Base-by-base conservation (phyloP, 2,113 vertebrate species). In the Tetraodon nigroviridis region DNA sequence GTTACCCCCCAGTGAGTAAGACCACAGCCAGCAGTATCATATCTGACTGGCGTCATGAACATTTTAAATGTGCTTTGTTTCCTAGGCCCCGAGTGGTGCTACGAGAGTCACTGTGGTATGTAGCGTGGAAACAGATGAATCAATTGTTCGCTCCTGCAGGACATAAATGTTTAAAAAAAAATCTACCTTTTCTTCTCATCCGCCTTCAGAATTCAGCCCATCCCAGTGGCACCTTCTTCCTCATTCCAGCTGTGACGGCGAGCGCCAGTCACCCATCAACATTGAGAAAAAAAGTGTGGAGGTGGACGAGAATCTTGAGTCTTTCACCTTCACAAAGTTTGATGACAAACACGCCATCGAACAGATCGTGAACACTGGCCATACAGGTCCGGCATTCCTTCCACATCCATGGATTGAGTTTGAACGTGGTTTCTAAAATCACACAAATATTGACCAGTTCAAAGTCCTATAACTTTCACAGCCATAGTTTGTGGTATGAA, bases 211-310 rank as follows among this genome's bases (percentile, higher is more conserved):
- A 0, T 15, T 45, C 51, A 52, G 0, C 7, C 80, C 71, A 0
- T 14, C 59, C 6, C 1, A 51, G 0, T 88, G 86, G 88, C 0
- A 17, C n/a, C 7, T 29, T 0, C 47, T 89, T 17, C 17, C 69
- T 1, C 0, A 47, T 0, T 72, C 80, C 16, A 0, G 69, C 8
- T 86, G 84, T 14, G 69, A 0, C 0, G 75, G 68, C 1, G 0
- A 58, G 2, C 7, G 17, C 0, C 88, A 89, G 64, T 89, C 86
- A 12, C 85, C 85, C 2, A 16, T 90, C 24, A 56, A 88, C 68
- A 88, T 90, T 4, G 47, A 69, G 3, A 61, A 60, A 1, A 1
- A 55, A 0, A 20, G 10, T 0, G 20, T 47, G 0, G 21, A 27
- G 40, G 0, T 1, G 11, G 41, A 85, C 3, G 1, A 50, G 1